Evolutionary conservation across 2,113 vertebrate genomes (phyloP), one percentile per base, ranked within the genome.

Genomic region (Pandion haliaetus): DNA sequence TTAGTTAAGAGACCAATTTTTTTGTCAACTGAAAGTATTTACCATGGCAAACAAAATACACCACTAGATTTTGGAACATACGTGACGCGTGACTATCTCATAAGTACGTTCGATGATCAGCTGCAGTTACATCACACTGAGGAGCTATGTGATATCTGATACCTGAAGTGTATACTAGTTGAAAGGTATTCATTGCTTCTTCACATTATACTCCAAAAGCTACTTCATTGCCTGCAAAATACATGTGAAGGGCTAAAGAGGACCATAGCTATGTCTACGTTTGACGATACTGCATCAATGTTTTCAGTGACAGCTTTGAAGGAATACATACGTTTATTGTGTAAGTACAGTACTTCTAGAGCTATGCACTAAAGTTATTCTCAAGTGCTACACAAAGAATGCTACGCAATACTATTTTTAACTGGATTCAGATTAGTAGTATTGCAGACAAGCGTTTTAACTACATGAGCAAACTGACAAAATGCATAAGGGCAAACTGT

Each of bases 401-500:
- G 50, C 67, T 59, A 92, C 95, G 40, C 61, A 93, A 95, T 83
- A 90, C 90, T 91, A 81, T 87, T 95, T 96, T 86, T 82, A 96
- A 93, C 61, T 25, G 23, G 59, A 77, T 93, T 93, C 66, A 63
- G 50, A 87, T 62, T 70, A 86, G 92, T 79, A 63, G 57, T 90
- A 70, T 47, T 78, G 83, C 82, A 90, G 76, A 70, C 78, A 94
- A 95, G 65, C 90, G 73, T 88, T 92, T 62, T 79, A 90, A 88
- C 92, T 71, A 74, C 77, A 88, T 61, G 70, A 95, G 79, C 72
- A 88, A 85, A 89, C 54, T 78, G 66, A 88, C 73, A 96, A 96
- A 97, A 96, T 80, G 89, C 80, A 12, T 83, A 95, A 88, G 58
- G 70, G 69, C 57, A 78, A 97, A 88, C 94, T 96, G 62, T 89